These are phyloP conservation scores for Oenanthe melanoleuca DNA, from an alignment of 2,113 vertebrate genomes.

Conservation along the genomic window DNA sequence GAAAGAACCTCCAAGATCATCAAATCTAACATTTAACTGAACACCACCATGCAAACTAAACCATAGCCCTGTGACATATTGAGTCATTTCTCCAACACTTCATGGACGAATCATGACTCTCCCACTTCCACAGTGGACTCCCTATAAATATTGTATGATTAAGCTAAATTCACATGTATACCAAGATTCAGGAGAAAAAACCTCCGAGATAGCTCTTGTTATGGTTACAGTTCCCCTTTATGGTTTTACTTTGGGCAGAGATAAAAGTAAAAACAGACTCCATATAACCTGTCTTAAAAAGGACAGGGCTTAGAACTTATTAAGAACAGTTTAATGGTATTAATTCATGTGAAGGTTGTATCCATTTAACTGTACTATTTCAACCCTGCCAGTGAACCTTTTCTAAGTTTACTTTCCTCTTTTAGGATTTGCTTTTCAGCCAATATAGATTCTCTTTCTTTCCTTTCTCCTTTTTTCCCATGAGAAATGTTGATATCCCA, in stretches of 20 bases:
- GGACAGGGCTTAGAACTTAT: background rate
- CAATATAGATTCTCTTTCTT: background rate
- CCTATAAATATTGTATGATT: background rate
- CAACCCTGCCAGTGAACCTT: background rate
- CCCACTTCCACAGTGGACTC: background rate
- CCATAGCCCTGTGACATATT: background rate
- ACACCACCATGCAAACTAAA: background rate
- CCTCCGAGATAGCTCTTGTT: background rate
- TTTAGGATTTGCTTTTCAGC: background rate
- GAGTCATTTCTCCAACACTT: background rate
- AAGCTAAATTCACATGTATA: background rate
- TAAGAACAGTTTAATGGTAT: background rate
- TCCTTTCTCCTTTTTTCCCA: background rate
- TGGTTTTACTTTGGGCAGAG: background rate
- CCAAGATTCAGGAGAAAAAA: background rate
- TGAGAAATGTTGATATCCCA: background rate
- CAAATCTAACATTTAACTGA: background rate
- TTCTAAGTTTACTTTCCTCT: background rate
- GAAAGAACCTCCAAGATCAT: background rate
- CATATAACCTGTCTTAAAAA: background rate
- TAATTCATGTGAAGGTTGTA: background rate
- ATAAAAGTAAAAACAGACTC: background rate
- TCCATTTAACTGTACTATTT: background rate
- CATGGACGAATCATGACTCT: background rate
- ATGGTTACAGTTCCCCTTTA: background rate